A percentile compares a stretch with the other conserved stretches of the same genome.
Evolutionary conservation across 2,888 invertebrate genomes (phyloP).

Genomic region (Brassicogethes aeneus): DNA sequence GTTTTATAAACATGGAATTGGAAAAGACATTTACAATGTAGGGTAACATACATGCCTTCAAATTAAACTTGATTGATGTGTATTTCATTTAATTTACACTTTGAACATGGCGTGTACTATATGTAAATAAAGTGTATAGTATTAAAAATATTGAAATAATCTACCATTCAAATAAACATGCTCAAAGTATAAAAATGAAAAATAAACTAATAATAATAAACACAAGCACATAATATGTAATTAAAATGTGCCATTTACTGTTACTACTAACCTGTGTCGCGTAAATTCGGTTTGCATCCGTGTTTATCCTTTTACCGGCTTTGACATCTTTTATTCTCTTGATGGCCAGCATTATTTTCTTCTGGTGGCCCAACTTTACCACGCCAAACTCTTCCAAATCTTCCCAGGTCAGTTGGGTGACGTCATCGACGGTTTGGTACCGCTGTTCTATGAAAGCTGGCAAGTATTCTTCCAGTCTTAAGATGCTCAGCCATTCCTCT

Average conservation of each 20-base stretch:
- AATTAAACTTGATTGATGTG: too few species aligned
- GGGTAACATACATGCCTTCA: not conserved
- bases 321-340: conserved; percentile 91
- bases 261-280: conserved; percentile 33
- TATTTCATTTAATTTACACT: too few species aligned
- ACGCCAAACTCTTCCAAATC: conserved; percentile 97
- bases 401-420: conserved; percentile 95
- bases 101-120: conserved; percentile 20
- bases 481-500: conserved; percentile 88
- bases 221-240: not conserved
- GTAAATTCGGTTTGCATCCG: conserved; percentile 36
- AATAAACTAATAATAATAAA: conserved; percentile 8
- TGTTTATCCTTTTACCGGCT: conserved; percentile 65
- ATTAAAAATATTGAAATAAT: conserved; percentile 2
- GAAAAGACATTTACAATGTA: too few species aligned
- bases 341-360: conserved; percentile 94
- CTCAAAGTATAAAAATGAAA: conserved; percentile 21
- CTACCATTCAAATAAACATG: conserved; percentile 12
- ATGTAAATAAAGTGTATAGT: conserved; percentile 6
- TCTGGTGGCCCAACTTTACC: conserved; percentile 92
- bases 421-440: conserved; percentile 87
- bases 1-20: too few species aligned
- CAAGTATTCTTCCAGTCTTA: conserved; percentile 88
- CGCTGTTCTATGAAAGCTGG: conserved; percentile 86
- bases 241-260: conserved; percentile 11